Percentiles rank a stretch among this genome's conserved stretches.
Conservation (phyloP, 2,113 vertebrate genomes). For the Brachyistius frenatus region DNA sequence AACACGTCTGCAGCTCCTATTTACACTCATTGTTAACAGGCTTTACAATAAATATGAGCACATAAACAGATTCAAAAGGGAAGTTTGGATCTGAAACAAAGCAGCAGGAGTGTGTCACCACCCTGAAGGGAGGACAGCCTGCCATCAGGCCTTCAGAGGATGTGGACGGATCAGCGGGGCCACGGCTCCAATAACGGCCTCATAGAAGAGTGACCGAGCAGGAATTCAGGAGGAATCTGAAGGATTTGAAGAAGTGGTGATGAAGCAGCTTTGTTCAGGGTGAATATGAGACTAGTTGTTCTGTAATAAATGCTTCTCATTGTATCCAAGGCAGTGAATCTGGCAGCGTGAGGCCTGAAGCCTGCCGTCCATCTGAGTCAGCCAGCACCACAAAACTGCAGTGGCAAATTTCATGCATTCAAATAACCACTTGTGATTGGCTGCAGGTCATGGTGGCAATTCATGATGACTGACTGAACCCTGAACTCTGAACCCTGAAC, state of each 20-base stretch:
- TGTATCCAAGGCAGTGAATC: constrained; percentile 26
- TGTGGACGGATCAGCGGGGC: background rate
- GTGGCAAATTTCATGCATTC: background rate
- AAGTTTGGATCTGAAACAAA: background rate
- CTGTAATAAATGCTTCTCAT: constrained; percentile 29
- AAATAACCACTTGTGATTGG: background rate
- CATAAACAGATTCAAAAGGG: background rate
- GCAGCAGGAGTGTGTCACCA: background rate
- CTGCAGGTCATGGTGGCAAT: too few species aligned
- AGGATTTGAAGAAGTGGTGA: constrained; percentile 37
- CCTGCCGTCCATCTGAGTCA: constrained; percentile 16
- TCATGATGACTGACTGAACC: too few species aligned
- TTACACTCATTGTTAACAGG: too few species aligned
- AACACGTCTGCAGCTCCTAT: too few species aligned
- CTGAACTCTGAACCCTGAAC: too few species aligned
- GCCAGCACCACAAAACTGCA: background rate
- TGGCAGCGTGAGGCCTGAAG: background rate
- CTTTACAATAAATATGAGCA: too few species aligned
- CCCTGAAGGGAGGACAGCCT: background rate
- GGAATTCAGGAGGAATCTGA: constrained; percentile 58
- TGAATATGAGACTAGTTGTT: background rate
- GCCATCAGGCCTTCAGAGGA: constrained; percentile 4
- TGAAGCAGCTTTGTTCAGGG: constrained; percentile 4
- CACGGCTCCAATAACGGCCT: constrained; percentile 20
- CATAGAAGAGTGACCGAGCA: constrained; percentile 46